Evolutionary conservation across 2,113 vertebrate species (phyloP).

Genomic region (Menura novaehollandiae): DNA sequence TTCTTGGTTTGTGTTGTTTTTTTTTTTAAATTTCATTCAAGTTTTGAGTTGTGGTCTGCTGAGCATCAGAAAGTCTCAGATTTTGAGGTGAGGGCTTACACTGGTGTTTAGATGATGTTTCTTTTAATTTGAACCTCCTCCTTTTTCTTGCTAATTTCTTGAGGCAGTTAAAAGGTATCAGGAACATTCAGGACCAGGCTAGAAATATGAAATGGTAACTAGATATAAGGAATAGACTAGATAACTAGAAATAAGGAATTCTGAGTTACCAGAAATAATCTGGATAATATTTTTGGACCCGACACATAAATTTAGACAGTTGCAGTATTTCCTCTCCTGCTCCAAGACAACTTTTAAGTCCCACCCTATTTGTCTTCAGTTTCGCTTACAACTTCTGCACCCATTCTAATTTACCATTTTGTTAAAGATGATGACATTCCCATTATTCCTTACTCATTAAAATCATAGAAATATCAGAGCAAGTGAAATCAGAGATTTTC

Average conservation of each 20-base stretch:
- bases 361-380: background rate
- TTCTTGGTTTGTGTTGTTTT: background rate
- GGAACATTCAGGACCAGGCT: background rate
- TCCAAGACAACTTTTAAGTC: background rate
- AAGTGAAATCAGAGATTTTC: background rate
- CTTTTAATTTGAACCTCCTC: background rate
- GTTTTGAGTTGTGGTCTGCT: background rate
- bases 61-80: background rate
- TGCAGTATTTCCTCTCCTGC: fast-evolving
- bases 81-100: background rate
- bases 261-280: background rate
- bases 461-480: background rate
- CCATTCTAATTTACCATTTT: background rate
- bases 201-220: too few species aligned
- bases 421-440: background rate
- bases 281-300: background rate
- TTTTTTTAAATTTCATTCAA: background rate
- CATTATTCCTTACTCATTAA: background rate
- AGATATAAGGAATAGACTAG: too few species aligned
- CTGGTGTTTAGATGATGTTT: background rate
- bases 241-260: background rate
- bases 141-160: background rate
- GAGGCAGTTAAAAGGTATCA: background rate
- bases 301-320: background rate
- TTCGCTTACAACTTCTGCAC: background rate